phyloP scores from a whole-genome alignment of 2,888 invertebrate species.

The Brachynemurus nebulosus region DNA sequence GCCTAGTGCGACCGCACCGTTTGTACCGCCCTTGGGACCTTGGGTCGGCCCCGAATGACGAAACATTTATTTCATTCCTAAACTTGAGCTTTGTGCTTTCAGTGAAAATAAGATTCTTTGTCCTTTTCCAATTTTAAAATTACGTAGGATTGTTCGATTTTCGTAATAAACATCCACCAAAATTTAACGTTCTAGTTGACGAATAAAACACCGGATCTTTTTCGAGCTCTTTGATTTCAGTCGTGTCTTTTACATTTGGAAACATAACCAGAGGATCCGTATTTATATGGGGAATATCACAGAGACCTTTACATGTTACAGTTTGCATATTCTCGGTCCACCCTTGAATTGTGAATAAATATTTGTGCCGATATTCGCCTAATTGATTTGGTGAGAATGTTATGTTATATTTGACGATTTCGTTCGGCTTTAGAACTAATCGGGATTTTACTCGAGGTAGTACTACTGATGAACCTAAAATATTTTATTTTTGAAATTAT shows the following conservation, averaged over 20 bases:
- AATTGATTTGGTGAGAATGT: conserved; percentile 23
- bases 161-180: conserved; percentile 17
- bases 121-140: too few species aligned
- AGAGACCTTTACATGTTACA: conserved; percentile 23
- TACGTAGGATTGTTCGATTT: too few species aligned
- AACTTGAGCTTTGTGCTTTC: too few species aligned
- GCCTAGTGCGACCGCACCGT: too few species aligned
- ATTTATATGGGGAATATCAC: conserved; percentile 27
- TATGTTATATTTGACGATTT: conserved; percentile 17
- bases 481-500: too few species aligned
- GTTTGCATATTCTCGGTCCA: conserved; percentile 19
- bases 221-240: conserved; percentile 18
- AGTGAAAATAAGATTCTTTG: too few species aligned
- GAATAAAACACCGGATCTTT: conserved; percentile 22
- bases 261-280: conserved; percentile 24
- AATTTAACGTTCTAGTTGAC: conserved; percentile 24
- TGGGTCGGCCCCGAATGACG: too few species aligned
- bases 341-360: conserved; percentile 24
- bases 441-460: conserved; percentile 11
- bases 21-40: too few species aligned
- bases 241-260: conserved; percentile 19
- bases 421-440: conserved; percentile 18
- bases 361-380: conserved; percentile 23
- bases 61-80: too few species aligned
- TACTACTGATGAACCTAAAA: too few species aligned